phyloP scores from a whole-genome alignment of 2,113 vertebrate species.

The Zonotrichia leucophrys region DNA sequence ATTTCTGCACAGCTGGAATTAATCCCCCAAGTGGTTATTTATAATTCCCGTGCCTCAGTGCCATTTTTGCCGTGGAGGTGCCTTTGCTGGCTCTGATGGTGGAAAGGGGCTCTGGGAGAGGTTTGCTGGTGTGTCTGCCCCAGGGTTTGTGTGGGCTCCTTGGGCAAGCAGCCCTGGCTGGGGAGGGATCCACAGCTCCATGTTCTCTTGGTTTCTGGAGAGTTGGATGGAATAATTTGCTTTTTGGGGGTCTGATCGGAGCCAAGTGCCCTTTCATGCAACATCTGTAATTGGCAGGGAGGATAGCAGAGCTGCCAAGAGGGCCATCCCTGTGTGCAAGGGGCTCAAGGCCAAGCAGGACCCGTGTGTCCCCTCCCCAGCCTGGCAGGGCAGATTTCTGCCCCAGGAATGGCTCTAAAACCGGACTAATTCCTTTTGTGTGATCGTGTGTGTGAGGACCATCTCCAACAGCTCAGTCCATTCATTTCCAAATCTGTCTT shows the following conservation, averaged over 20 bases:
- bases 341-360: not conserved
- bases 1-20: not conserved
- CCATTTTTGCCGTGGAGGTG: not conserved
- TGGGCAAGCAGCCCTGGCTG: not conserved
- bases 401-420: not conserved
- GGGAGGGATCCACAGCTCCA: rapidly evolving
- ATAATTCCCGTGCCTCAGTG: rapidly evolving
- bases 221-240: not conserved
- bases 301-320: rapidly evolving
- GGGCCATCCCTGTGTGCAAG: not conserved
- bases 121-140: not conserved
- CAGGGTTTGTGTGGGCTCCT: not conserved
- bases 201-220: not conserved
- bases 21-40: not conserved
- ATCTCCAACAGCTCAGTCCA: not conserved
- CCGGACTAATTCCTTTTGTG: not conserved
- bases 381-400: rapidly evolving
- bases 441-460: rapidly evolving
- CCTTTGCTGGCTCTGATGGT: rapidly evolving
- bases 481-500: not conserved
- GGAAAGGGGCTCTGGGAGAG: not conserved
- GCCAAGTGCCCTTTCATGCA: not conserved
- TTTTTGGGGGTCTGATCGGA: rapidly evolving
- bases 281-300: not conserved
- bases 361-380: not conserved